These are phyloP conservation scores for Parauchenoglanis punctatus DNA, from an alignment of 2,797 vertebrate species.

Conservation along the genomic window DNA sequence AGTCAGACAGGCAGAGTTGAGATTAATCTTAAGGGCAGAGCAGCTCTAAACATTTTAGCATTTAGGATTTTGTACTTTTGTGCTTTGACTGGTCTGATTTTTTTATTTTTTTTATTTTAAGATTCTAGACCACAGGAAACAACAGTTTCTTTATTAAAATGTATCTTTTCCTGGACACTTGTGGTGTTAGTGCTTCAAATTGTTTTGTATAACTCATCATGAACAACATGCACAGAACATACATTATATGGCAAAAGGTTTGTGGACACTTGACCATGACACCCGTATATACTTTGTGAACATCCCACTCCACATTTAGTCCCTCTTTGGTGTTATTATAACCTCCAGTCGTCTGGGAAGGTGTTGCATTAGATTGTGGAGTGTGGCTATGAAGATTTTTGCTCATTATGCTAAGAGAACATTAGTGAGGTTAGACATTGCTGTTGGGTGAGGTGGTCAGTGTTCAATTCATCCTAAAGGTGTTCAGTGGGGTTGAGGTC, in stretches of 20 bases:
- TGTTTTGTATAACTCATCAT: constrained; percentile 9
- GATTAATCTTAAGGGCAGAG: not conserved
- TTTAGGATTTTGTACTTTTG: not conserved
- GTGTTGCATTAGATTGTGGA: not conserved
- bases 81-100: not conserved
- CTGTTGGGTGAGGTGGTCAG: not conserved
- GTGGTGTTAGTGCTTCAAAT: constrained; percentile 4
- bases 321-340: not conserved
- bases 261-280: not conserved
- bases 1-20: not conserved
- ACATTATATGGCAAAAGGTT: not conserved
- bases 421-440: not conserved
- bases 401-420: not conserved
- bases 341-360: not conserved
- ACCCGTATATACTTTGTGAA: not conserved
- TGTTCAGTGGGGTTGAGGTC: not conserved
- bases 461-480: not conserved
- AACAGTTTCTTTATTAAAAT: not conserved
- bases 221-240: constrained; percentile 3
- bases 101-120: not conserved
- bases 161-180: not conserved
- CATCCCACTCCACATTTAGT: not conserved
- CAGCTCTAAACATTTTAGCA: not conserved
- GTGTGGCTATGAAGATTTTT: not conserved
- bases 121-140: not conserved